Base-by-base conservation (phyloP, 2,888 invertebrate species). In the Heteromyza rotundicornis region DNA sequence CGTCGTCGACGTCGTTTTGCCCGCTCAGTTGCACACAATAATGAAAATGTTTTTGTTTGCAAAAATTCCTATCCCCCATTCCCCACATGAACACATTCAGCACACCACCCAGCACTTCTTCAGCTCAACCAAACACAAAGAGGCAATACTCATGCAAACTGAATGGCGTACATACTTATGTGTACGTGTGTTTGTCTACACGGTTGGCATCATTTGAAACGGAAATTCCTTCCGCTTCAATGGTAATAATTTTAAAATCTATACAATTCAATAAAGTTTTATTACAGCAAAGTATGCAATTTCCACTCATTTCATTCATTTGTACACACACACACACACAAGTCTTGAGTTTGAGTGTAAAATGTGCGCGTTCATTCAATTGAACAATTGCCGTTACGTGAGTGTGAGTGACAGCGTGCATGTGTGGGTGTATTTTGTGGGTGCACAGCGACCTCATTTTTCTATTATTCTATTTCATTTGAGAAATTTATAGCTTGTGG, bases 251-350 rank as follows among this genome's bases (percentile, higher is more conserved):
- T 81, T 81, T 76, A 72, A 77, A 79, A 80, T 79, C 78, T 74
- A 77, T 79, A 75, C 80, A 79, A 81, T 81, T 79, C 81, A 79
- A 81, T 79, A 80, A 79, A 79, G 76, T 79, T 80, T 80, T 81
- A 79, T 79, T 81, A 77, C 72, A 70, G 69, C 65, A 20, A 47
- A 47, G 47, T 47, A 20, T 47, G 47, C 47, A 47, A 47, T 47
- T 19, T 47, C 47, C 47, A 47, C 47, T 47, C 47, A 47, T 47
- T 47, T 47, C 47, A 14, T 14, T 47, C 20, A 47, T 47, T 47
- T 20, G 20, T 47, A 2, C 12, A 40, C n/a, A n/a, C 14, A 3
- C 14, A 10, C 5, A 40, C 8, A 40, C 10, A 10, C 5, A n/a
- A 40, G 20, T 19, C 7, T 47, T 5, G 47, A 17, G 47, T 47